Percentiles rank a stretch among this genome's conserved stretches.
Conservation (phyloP, 2,797 vertebrate genomes). For the Trichosurus vulpecula region DNA sequence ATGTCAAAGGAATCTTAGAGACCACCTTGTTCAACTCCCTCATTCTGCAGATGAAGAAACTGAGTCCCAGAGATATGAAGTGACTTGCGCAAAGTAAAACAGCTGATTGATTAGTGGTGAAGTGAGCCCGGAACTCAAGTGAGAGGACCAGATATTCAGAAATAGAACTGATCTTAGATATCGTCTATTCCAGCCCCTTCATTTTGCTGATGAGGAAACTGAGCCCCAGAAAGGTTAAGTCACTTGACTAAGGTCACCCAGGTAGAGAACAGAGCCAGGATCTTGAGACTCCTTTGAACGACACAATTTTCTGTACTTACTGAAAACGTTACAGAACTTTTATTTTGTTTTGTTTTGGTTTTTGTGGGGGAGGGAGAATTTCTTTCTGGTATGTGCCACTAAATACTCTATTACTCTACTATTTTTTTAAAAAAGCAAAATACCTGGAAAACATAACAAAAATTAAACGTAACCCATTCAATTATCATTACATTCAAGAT, state of each 20-base stretch:
- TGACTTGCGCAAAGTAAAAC: too few relatives aligned
- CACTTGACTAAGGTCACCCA: background rate
- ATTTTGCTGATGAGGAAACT: background rate
- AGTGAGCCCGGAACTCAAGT: too few relatives aligned
- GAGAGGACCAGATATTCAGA: too few relatives aligned
- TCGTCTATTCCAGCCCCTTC: background rate
- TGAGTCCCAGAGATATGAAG: too few relatives aligned
- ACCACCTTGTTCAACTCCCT: too few relatives aligned
- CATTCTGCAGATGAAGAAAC: too few relatives aligned
- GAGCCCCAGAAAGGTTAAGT: background rate
- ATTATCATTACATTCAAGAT: slow-evolving; percentile 20
- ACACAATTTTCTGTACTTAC: slow-evolving; percentile 20
- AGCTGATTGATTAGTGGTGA: too few relatives aligned
- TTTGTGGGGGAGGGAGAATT: slow-evolving; percentile 9
- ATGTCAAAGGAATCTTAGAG: too few relatives aligned
- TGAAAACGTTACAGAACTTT: slow-evolving; percentile 25
- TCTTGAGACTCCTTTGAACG: background rate
- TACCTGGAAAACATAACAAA: slow-evolving; percentile 47
- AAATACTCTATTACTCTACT: background rate
- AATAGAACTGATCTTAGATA: too few relatives aligned
- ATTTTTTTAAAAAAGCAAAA: slow-evolving; percentile 26
- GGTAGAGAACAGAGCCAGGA: background rate
- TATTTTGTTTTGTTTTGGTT: too few relatives aligned
- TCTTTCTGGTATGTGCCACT: background rate
- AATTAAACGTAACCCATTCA: background rate